Evolutionary conservation across 2,888 invertebrate genomes (phyloP).

Genomic region (Agrotis exclamationis): DNA sequence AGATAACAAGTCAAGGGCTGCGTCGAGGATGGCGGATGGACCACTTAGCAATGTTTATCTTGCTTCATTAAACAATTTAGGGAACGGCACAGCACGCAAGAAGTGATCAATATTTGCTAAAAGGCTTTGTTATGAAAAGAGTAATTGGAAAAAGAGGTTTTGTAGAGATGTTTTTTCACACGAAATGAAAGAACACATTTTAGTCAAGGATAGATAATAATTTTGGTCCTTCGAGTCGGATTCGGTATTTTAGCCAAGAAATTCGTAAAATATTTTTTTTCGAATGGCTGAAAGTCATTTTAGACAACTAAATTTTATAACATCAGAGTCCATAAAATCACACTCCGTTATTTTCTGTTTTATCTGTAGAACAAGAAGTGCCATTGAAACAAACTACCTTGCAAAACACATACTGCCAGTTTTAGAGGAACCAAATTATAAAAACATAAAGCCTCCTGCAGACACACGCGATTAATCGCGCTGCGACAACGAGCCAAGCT

Average conservation of each 20-base stretch:
- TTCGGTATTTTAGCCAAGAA: neutral
- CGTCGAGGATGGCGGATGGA: conserved; percentile 19
- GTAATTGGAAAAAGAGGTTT: neutral
- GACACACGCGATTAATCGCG: no score
- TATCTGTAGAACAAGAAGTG: neutral
- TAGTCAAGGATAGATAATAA: neutral
- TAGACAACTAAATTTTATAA: neutral
- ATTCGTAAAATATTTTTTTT: neutral
- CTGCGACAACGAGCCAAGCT: no score
- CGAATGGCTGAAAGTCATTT: neutral
- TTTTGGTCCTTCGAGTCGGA: neutral
- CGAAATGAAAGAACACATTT: neutral
- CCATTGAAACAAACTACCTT: neutral
- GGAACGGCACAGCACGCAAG: neutral
- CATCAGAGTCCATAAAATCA: neutral
- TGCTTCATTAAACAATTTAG: conserved; percentile 22
- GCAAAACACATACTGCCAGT: neutral
- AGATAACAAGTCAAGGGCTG: conserved; percentile 28
- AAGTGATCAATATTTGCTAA: conserved; percentile 16
- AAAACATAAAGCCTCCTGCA: no score
- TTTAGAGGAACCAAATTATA: neutral
- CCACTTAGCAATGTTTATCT: conserved; percentile 32
- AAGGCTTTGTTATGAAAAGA: neutral
- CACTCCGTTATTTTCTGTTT: neutral
- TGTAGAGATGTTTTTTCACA: neutral